Percentiles rank a stretch among this genome's conserved stretches.
Evolutionary conservation across 2,797 vertebrate species (phyloP).

Genomic region (Aplochiton taeniatus): DNA sequence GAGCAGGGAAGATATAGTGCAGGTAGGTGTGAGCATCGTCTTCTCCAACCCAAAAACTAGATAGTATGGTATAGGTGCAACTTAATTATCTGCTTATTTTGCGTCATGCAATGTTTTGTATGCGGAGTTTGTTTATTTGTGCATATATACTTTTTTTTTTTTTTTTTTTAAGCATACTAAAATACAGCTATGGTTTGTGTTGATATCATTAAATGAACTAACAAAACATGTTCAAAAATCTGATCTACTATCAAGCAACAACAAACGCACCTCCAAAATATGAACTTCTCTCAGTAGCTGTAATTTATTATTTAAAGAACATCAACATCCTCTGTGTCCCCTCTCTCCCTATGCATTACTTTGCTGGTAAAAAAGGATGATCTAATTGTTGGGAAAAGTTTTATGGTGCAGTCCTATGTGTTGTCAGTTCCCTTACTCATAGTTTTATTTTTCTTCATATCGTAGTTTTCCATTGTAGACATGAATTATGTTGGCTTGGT

Average conservation of each 20-base stretch:
- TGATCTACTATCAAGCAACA: neutral
- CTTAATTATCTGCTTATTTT: constrained; percentile 45
- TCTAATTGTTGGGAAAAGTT: constrained; percentile 65
- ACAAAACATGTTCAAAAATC: constrained; percentile 10
- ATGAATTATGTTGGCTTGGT: constrained; percentile 44
- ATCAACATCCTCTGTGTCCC: constrained; percentile 53
- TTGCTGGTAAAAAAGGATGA: constrained; percentile 75
- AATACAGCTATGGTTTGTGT: constrained; percentile 50
- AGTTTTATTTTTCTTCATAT: constrained; percentile 53
- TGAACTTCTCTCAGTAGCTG: constrained; percentile 53
- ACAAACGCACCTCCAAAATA: neutral
- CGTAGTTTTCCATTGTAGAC: constrained; percentile 56
- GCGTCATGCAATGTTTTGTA: constrained; percentile 52
- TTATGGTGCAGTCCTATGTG: constrained; percentile 44
- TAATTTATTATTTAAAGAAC: constrained; percentile 68
- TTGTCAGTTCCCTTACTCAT: constrained; percentile 58
- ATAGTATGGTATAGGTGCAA: constrained; percentile 54
- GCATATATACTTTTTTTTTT: constrained; percentile 58
- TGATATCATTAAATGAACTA: constrained; percentile 20
- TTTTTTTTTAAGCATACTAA: constrained; percentile 60
- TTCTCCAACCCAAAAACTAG: constrained; percentile 77
- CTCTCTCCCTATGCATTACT: constrained; percentile 61
- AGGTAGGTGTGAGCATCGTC: constrained; percentile 84
- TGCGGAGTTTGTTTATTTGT: constrained; percentile 74
- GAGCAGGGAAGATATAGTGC: constrained; percentile 89